Base-by-base conservation (phyloP, 2,797 vertebrate species). In the Gobionotothen gibberifrons region DNA sequence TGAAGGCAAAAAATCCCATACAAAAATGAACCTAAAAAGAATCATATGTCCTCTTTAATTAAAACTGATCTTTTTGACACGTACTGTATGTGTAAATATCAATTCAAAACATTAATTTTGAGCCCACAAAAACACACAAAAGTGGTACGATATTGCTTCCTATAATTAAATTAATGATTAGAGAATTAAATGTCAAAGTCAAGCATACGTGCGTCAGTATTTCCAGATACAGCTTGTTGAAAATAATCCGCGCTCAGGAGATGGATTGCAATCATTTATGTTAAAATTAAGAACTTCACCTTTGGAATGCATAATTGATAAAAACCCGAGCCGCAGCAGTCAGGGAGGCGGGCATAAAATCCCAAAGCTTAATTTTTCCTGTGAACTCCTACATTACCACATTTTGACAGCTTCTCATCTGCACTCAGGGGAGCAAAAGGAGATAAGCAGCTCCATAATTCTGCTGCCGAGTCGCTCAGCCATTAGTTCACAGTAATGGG, bases 401-500 rank as follows among this genome's bases (percentile, higher is more conserved):
- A 43, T 26, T 46, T 3, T 39, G 17, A 68, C 72, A 44, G 59
- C 62, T 14, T 48, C 49, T 69, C 74, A 48, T 52, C 69, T 12
- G 32, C 46, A 15, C 64, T 76, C 77, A 22, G 0, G 1, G n/a
- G 69, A 46, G 69, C 56, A 48, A 60, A 75, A 47, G 36, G 52
- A 59, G 79, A 80, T 80, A 72, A 83, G n/a, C 4, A 47, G 9
- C 8, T 12, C 7, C 70, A 26, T 62, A 22, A 74, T 39, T 76
- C 54, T 26, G 0, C 63, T 19, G 69, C 72, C 42, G 66, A n/a
- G 57, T 4, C 63, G 54, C 52, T 73, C 49, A 69, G 55, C 70
- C 74, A 39, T 74, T 82, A 48, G 56, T 67, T 65, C 60, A 11
- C 32, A 2, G 62, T 85, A 81, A 83, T 81, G 53, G 48, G 15